These are phyloP conservation scores for Drosophila mimetica DNA, from an alignment of 2,888 invertebrate species.

Conservation along the genomic window DNA sequence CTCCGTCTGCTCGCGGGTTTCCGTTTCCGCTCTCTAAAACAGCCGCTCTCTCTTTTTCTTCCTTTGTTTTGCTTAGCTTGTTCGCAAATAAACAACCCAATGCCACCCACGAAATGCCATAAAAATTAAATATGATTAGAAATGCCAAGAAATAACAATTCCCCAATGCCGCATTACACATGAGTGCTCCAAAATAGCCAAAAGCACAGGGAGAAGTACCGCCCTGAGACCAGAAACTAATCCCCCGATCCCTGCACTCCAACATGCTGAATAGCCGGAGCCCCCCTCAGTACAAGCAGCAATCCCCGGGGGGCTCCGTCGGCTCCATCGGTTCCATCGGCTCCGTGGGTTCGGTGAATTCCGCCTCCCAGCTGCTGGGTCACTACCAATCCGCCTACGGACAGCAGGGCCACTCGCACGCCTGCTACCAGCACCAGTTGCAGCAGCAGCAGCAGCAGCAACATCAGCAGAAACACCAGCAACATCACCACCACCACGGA, in stretches of 20 bases:
- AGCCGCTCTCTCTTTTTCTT: constrained; percentile 26
- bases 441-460: constrained; percentile 54
- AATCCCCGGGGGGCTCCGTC: constrained; percentile 82
- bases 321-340: constrained; percentile 70
- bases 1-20: constrained; percentile 26
- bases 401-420: constrained; percentile 54
- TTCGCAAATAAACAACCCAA: constrained; percentile 44
- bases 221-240: constrained; percentile 40
- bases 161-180: constrained; percentile 20
- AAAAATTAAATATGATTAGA: constrained; percentile 6
- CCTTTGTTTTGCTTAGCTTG: constrained; percentile 65
- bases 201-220: constrained; percentile 18
- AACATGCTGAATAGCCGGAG: constrained; percentile 82
- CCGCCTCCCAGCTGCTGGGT: constrained; percentile 24
- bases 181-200: constrained; percentile 9
- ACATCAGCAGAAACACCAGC: constrained; percentile 58
- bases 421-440: constrained; percentile 66
- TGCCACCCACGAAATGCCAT: not conserved
- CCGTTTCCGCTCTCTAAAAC: not conserved
- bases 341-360: constrained; percentile 49
- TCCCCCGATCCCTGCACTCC: constrained; percentile 46
- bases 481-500: constrained; percentile 52
- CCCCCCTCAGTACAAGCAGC: constrained; percentile 80
- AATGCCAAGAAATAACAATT: not conserved
- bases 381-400: constrained; percentile 57